Percentiles rank a stretch among this genome's conserved stretches.
phyloP scores from a whole-genome alignment of 2,797 vertebrate genomes.

The Dendrocincla fuliginosa region DNA sequence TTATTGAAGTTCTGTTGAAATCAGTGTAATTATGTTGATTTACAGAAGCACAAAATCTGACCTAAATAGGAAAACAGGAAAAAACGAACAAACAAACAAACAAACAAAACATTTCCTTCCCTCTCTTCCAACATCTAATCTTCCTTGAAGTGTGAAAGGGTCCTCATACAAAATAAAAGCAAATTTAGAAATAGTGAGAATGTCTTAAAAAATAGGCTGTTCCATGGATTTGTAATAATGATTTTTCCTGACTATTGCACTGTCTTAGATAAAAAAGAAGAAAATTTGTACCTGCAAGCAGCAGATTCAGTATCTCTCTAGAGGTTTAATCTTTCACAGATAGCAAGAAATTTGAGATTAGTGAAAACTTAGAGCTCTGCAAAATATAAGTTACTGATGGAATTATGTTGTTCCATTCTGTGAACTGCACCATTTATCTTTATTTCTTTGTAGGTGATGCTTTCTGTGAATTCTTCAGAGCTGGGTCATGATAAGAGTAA shows the following conservation, averaged over 20 bases:
- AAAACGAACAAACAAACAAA: too few species aligned
- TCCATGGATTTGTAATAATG: not conserved
- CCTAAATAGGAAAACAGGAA: not conserved
- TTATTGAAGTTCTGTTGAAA: not conserved
- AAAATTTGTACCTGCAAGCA: not conserved
- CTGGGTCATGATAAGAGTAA: not conserved
- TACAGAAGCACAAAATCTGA: not conserved
- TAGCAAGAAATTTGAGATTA: not conserved
- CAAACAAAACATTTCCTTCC: not conserved
- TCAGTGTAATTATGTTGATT: not conserved
- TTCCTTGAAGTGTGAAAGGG: not conserved
- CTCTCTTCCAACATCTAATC: not conserved
- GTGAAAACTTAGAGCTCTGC: not conserved
- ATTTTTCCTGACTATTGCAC: not conserved
- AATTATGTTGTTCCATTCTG: not conserved
- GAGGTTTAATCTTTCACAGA: constrained; percentile 20
- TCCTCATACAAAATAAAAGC: not conserved
- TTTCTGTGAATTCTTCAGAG: constrained; percentile 11
- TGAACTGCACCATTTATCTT: constrained; percentile 11
- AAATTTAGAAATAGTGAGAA: not conserved
- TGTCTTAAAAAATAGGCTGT: not conserved
- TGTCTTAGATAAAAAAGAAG: not conserved
- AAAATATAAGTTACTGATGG: not conserved
- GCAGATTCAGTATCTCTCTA: not conserved
- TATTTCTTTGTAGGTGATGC: constrained; percentile 10